phyloP scores from a whole-genome alignment of 2,797 vertebrate genomes.

The Australoheros facetus region DNA sequence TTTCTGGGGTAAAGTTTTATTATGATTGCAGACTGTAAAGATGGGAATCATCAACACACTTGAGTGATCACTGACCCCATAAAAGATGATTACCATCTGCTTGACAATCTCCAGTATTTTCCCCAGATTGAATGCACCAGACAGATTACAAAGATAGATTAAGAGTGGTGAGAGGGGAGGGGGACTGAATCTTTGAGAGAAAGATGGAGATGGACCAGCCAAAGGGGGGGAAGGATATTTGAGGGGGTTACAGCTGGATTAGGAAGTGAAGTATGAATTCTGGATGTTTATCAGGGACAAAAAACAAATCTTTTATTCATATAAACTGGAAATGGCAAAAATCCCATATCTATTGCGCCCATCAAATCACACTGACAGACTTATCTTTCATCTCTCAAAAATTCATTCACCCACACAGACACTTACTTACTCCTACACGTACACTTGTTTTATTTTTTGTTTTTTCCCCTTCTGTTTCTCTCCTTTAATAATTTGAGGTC shows the following conservation, averaged over 20 bases:
- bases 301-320: slow-evolving; percentile 13
- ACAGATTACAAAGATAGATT: slow-evolving; percentile 73
- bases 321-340: slow-evolving; percentile 49
- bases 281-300: slow-evolving; percentile 45
- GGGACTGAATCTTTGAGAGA: slow-evolving; percentile 30
- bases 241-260: slow-evolving; percentile 40
- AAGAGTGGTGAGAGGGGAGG: slow-evolving; percentile 32
- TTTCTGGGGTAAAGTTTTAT: not conserved
- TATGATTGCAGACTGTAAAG: slow-evolving; percentile 25
- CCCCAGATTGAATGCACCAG: slow-evolving; percentile 70
- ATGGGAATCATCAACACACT: slow-evolving; percentile 23
- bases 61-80: slow-evolving; percentile 27
- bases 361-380: slow-evolving; percentile 20
- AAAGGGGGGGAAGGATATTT: not conserved
- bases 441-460: slow-evolving; percentile 16
- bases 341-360: slow-evolving; percentile 36
- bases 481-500: slow-evolving; percentile 30
- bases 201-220: slow-evolving; percentile 35
- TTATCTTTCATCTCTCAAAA: slow-evolving; percentile 32
- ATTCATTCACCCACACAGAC: not conserved
- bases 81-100: slow-evolving; percentile 51
- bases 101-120: slow-evolving; percentile 52
- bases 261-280: slow-evolving; percentile 46
- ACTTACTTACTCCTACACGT: not conserved
- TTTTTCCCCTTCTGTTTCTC: slow-evolving; percentile 11